Percentiles rank a stretch among this genome's conserved stretches.
phyloP scores from a whole-genome alignment of 2,797 vertebrate genomes.

The Sebastes itinus region DNA sequence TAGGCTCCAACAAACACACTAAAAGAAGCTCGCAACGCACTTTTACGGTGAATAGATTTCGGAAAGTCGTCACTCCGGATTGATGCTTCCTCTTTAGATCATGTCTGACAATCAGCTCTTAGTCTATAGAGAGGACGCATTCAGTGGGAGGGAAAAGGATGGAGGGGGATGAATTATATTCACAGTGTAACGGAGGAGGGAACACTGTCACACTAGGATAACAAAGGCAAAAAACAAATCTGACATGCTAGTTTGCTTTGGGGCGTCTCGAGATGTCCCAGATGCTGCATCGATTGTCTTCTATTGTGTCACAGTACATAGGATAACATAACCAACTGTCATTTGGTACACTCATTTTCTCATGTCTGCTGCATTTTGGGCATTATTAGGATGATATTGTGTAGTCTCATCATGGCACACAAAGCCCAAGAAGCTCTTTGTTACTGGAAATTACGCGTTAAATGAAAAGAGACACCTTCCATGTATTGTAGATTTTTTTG shows the following conservation, averaged over 20 bases:
- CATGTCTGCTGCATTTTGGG: not conserved
- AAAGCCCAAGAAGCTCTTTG: not conserved
- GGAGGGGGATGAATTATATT: not conserved
- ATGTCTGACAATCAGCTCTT: not conserved
- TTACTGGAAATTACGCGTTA: not conserved
- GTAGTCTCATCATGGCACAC: not conserved
- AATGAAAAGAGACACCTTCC: not conserved
- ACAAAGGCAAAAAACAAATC: slow-evolving; percentile 13
- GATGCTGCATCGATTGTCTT: slow-evolving; percentile 5
- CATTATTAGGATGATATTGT: not conserved
- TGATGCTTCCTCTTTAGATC: not conserved
- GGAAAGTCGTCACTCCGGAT: not conserved
- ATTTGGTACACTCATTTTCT: not conserved
- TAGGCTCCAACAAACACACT: not conserved
- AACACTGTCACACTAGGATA: slow-evolving; percentile 1
- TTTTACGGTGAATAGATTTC: not conserved
- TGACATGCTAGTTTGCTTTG: slow-evolving; percentile 25
- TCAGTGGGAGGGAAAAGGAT: not conserved
- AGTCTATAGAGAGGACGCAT: not conserved
- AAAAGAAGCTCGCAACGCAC: not conserved
- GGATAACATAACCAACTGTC: slow-evolving; percentile 1
- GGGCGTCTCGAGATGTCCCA: slow-evolving; percentile 3
- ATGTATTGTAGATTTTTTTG: not conserved
- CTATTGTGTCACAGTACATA: not conserved
- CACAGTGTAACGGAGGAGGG: not conserved